A percentile compares a stretch with the other conserved stretches of the same genome.
These are phyloP conservation scores for Toxotes chatareus DNA, from an alignment of 2,113 vertebrate genomes.

Conservation along the genomic window DNA sequence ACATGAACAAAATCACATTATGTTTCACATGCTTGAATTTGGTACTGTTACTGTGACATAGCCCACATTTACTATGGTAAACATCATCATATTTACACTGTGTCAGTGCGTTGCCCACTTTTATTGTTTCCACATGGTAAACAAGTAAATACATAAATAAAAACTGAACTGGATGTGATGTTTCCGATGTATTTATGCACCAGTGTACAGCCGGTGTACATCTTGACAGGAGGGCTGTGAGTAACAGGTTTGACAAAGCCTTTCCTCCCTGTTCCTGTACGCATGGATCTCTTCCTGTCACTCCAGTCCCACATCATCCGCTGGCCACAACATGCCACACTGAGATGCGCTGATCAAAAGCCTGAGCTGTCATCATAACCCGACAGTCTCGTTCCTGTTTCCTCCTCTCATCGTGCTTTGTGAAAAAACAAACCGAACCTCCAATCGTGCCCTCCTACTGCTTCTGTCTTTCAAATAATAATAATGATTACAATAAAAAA, in stretches of 20 bases:
- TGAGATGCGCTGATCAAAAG: slow-evolving; percentile 80
- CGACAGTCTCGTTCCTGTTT: slow-evolving; percentile 65
- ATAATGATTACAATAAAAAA: slow-evolving; percentile 2
- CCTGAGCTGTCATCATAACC: slow-evolving; percentile 60
- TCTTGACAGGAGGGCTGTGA: slow-evolving; percentile 52
- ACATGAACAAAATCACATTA: not conserved
- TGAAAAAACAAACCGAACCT: slow-evolving; percentile 39
- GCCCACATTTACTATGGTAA: not conserved
- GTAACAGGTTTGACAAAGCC: slow-evolving; percentile 69
- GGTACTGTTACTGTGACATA: not conserved
- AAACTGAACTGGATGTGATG: slow-evolving; percentile 1
- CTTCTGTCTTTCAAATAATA: slow-evolving; percentile 4
- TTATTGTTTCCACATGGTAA: slow-evolving; percentile 13
- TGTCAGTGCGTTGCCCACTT: not conserved
- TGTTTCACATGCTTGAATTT: not conserved
- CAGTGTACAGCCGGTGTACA: slow-evolving; percentile 34
- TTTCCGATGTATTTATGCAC: slow-evolving; percentile 45
- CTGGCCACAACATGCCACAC: slow-evolving; percentile 69
- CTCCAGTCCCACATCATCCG: slow-evolving; percentile 64
- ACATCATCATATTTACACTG: not conserved
- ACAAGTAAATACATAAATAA: slow-evolving; percentile 28
- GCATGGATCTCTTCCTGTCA: slow-evolving; percentile 69
- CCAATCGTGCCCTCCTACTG: slow-evolving; percentile 2
- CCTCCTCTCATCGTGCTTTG: slow-evolving; percentile 1
- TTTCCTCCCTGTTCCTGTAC: slow-evolving; percentile 51